These are phyloP conservation scores for Epicampocera succincta DNA, from an alignment of 2,888 invertebrate genomes.

Conservation along the genomic window DNA sequence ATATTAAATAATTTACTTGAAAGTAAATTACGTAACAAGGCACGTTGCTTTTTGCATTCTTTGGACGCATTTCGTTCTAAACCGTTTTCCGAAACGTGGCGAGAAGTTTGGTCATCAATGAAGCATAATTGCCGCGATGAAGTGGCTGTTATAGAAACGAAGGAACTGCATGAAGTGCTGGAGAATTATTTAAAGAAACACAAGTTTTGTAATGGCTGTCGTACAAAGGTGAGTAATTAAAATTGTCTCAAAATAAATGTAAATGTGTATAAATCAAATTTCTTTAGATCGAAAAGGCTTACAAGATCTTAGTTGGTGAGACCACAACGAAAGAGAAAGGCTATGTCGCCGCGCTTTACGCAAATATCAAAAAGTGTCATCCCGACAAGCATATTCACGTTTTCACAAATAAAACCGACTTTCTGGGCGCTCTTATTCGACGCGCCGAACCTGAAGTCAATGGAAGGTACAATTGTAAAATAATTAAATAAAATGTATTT, in stretches of 20 bases:
- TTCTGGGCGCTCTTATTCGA: conserved; percentile 92
- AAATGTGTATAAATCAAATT: conserved; percentile 13
- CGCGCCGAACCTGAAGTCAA: conserved; percentile 95
- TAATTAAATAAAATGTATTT: conserved; percentile 2
- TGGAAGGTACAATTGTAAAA: conserved; percentile 85
- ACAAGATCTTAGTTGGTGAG: conserved; percentile 92
- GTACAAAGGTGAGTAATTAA: conserved; percentile 88
- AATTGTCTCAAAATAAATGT: conserved; percentile 1
- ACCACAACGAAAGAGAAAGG: conserved; percentile 94
- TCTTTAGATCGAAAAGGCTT: conserved; percentile 87
- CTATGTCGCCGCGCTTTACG: conserved; percentile 92
- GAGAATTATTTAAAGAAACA: conserved; percentile 96
- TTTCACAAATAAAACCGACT: conserved; percentile 90
- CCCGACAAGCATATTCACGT: conserved; percentile 94
- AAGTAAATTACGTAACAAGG: conserved; percentile 93
- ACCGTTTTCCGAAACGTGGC: conserved; percentile 88
- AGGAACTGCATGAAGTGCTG: conserved; percentile 91
- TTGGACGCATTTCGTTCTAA: conserved; percentile 92
- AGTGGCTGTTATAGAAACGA: conserved; percentile 93
- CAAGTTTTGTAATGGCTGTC: conserved; percentile 96
- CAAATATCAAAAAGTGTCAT: conserved; percentile 92
- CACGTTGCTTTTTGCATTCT: conserved; percentile 93
- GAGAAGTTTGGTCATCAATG: conserved; percentile 93
- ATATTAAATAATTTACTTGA: conserved; percentile 90
- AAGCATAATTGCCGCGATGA: conserved; percentile 90